A percentile compares a stretch with the other conserved stretches of the same genome.
Conservation (phyloP, 2,888 invertebrate genomes). For the Incurvaria masculella region DNA sequence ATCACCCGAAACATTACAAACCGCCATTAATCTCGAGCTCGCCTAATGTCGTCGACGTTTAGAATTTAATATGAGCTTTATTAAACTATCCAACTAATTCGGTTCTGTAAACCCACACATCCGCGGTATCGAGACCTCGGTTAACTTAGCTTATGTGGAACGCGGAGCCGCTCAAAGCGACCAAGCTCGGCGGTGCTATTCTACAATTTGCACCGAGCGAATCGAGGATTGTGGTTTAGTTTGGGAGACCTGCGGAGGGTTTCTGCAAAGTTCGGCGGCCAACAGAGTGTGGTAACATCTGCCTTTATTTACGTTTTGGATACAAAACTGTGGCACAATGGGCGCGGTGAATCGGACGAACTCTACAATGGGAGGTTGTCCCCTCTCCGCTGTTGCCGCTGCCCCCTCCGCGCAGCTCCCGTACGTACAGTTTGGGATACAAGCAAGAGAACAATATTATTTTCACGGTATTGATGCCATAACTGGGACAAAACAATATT, state of each 20-base stretch:
- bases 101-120: constrained; percentile 50
- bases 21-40: background rate
- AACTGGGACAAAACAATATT: too few relatives aligned
- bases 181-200: too few relatives aligned
- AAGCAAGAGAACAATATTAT: background rate
- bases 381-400: too few relatives aligned
- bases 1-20: background rate
- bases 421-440: background rate
- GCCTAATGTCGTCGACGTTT: constrained; percentile 35
- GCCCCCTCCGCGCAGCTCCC: too few relatives aligned
- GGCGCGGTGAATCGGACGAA: constrained; percentile 41
- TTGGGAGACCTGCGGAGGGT: constrained; percentile 17
- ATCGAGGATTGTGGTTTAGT: background rate
- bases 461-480: too few relatives aligned
- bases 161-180: background rate
- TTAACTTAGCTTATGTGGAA: constrained; percentile 24
- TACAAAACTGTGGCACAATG: constrained; percentile 45
- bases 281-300: constrained; percentile 49
- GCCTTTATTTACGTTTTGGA: constrained; percentile 55
- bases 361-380: constrained; percentile 29
- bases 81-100: constrained; percentile 42
- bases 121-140: constrained; percentile 27
- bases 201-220: too few relatives aligned
- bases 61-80: constrained; percentile 46
- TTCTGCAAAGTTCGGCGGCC: constrained; percentile 11